Evolutionary conservation across 53 echinoderm and acorn worm genomes (phyloP).

Genomic region (Echinometra lucunter): DNA sequence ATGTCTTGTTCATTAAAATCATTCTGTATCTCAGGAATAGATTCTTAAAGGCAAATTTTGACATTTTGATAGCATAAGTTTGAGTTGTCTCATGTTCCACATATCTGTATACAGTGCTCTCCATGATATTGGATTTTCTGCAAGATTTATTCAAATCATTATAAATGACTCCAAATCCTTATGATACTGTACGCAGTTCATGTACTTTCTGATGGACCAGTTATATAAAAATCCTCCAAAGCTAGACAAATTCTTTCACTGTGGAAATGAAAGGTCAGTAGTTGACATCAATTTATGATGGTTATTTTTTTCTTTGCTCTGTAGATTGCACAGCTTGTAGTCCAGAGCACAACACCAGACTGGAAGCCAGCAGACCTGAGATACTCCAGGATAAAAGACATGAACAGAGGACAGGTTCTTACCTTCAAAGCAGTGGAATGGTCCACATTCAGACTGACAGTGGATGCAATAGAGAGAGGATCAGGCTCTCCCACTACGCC

Average conservation of each 20-base stretch:
- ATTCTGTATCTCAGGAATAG: too few relatives aligned
- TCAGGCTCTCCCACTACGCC: conserved; percentile 86
- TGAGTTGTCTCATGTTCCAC: too few relatives aligned
- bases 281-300: not conserved
- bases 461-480: conserved; percentile 91
- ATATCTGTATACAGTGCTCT: too few relatives aligned
- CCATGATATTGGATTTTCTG: too few relatives aligned
- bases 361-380: conserved; percentile 92
- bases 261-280: too few relatives aligned
- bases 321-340: conserved; percentile 88
- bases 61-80: too few relatives aligned
- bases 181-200: too few relatives aligned
- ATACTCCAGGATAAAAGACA: conserved; percentile 84
- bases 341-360: conserved; percentile 91
- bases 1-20: too few relatives aligned
- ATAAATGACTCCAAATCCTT: too few relatives aligned
- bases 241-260: not conserved
- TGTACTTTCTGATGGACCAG: too few relatives aligned
- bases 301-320: not conserved
- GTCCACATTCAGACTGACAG: conserved; percentile 89
- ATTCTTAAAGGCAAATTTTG: not conserved
- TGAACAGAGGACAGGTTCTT: conserved; percentile 88
- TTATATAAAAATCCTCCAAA: too few relatives aligned
- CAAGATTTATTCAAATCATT: too few relatives aligned
- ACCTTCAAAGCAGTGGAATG: conserved; percentile 99